Evolutionary conservation across 2,797 vertebrate species (phyloP), one percentile per base, ranked within the genome.

Genomic region (Spinus pinus): DNA sequence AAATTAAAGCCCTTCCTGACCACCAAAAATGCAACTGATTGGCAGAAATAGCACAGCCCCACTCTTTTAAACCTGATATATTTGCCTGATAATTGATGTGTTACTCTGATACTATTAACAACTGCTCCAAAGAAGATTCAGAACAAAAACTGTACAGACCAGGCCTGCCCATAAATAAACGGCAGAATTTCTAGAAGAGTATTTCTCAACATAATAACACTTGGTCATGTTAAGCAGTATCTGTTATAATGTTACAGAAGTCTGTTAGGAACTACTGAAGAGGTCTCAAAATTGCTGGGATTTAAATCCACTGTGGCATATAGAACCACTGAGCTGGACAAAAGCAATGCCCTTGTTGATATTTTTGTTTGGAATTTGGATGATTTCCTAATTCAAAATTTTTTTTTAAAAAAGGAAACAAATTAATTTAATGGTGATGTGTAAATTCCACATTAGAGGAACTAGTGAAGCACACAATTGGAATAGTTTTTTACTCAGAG

Each of bases 351-450:
- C 19, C 35, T 25, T 27, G 25, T 2, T 39, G 14, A 20, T 23
- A 30, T 12, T 65, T 81, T 30, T 57, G 15, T 75, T 81, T 81
- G 28, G 27, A 86, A 95, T 56, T 1, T 3, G 8, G 4, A 50
- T 24, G 0, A 69, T 35, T 77, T 80, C 41, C 28, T 12, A 42
- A 25, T 19, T 50, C 10, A 35, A 72, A 24, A 54, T 33, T 44
- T 0, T 39, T 37, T 39, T 39, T 14, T 7, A 49, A 64, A 64
- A 47, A 10, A 1, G 3, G 2, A 14, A 82, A 33, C 3, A 56
- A 51, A 53, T 20, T 9, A 46, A 33, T 62, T 22, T 53, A 65
- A 64, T 24, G 24, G 35, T 4, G 12, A 10, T 30, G 23, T 5
- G 8, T 10, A 75, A 72, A 21, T 17, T 21, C 47, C 8, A 28